Evolutionary conservation across 2,113 vertebrate species (phyloP).

Genomic region (Campylomormyrus numenius): DNA sequence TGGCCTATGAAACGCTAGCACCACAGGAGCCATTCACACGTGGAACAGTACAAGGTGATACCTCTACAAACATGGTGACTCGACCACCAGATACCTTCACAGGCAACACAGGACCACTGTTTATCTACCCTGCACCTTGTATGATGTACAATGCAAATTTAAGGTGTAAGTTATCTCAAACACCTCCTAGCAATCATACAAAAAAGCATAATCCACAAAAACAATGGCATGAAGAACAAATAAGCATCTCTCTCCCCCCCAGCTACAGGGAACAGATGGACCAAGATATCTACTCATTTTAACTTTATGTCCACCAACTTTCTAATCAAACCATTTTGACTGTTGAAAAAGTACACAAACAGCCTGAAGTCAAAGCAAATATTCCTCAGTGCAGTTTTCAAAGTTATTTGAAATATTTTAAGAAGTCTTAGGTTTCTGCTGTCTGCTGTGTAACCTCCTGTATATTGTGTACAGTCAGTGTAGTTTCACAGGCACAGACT

Average conservation of each 20-base stretch:
- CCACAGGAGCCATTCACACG: not conserved
- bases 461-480: not conserved
- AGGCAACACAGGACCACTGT: not conserved
- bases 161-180: not conserved
- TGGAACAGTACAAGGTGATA: not conserved
- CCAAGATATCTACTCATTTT: not conserved
- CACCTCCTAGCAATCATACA: not conserved
- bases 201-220: not conserved
- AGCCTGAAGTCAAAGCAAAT: not conserved
- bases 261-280: not conserved
- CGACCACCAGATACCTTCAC: not conserved
- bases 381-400: not conserved
- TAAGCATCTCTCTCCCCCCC: not conserved
- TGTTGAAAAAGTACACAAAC: not conserved
- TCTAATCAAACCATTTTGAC: not conserved
- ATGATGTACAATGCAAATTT: not conserved
- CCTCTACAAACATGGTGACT: not conserved
- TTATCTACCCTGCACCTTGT: not conserved
- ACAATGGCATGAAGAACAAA: not conserved
- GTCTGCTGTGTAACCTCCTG: not conserved
- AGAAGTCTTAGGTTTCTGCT: not conserved
- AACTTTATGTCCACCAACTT: not conserved
- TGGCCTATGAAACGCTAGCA: not conserved
- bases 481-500: not conserved
- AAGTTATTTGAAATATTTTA: not conserved